These are phyloP conservation scores for Aphelocoma coerulescens DNA, from an alignment of 2,113 vertebrate genomes.

Conservation along the genomic window DNA sequence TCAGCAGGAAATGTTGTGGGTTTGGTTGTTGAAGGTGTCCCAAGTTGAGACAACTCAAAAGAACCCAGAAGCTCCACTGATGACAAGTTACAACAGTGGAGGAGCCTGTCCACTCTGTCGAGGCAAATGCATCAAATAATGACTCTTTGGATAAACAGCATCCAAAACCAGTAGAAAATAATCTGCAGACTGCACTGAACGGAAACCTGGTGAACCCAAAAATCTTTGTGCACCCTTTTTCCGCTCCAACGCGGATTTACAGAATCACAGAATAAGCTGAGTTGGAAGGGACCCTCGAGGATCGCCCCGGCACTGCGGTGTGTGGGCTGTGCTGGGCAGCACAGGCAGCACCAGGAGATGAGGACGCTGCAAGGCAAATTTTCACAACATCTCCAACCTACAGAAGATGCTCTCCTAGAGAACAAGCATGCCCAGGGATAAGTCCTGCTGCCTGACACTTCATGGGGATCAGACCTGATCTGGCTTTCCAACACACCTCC, in stretches of 20 bases:
- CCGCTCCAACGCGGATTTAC: not conserved
- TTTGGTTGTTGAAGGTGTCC: not conserved
- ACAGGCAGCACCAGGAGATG: not conserved
- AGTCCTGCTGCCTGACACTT: not conserved
- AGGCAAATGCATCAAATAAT: not conserved
- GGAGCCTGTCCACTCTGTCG: not conserved
- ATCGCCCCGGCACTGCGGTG: too few species aligned
- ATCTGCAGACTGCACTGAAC: not conserved
- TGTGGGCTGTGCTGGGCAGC: not conserved
- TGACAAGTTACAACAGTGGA: not conserved
- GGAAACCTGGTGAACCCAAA: not conserved
- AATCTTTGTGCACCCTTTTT: not conserved
- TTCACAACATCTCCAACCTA: not conserved
- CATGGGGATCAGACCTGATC: not conserved
- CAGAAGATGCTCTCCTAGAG: not conserved
- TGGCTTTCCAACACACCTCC: not conserved
- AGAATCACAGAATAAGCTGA: not conserved
- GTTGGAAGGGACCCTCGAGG: rapidly evolving
- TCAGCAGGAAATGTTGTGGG: rapidly evolving
- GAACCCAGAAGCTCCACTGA: not conserved
- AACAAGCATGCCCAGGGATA: rapidly evolving
- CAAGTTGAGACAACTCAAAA: not conserved
- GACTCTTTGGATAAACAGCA: not conserved
- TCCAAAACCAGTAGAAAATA: not conserved
- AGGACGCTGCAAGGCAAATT: not conserved